Base-by-base conservation (phyloP, 2,888 invertebrate species). In the Arge pagana region DNA sequence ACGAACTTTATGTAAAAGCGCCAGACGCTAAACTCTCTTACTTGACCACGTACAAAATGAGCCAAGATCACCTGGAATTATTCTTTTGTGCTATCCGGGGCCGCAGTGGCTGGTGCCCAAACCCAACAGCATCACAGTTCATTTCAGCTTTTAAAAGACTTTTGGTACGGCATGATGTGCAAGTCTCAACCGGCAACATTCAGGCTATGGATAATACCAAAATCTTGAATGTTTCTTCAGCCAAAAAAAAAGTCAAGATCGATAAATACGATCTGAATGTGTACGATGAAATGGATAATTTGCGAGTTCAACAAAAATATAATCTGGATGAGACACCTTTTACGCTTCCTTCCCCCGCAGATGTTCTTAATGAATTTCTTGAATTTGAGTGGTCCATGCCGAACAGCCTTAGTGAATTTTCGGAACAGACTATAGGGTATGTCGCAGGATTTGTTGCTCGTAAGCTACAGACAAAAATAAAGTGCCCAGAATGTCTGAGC, bases 11-110 rank as follows among this genome's bases (percentile, higher is more conserved):
- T 31, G 51, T 54, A 5, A 51, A 54, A 36, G 23, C 51, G 4
- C 10, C 11, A 3, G 13, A 21, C 11, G 50, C 54, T 39, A 13
- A 56, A 13, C 15, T 48, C 16, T 19, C 36, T 33, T 31, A 54
- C 48, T 39, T 55, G 45, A n/a, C 42, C 39, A 40, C 41, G 2
- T 41, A 41, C 16, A 41, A 41, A 41, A 41, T 41, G 41, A 30
- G 41, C 28, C 41, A 30, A 15, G 41, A 41, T 16, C 30, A 28
- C 41, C 41, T 41, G 2, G 41, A 41, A 28, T 28, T 41, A 39
- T 26, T 41, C 30, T 48, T 48, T 37, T 21, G 35, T 26, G 48
- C 37, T 11, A 16, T 48, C 37, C 19, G 48, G 7, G 37, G 24
- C 18, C 19, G 37, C 11, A 48, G 37, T 35, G 48, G 48, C 4